Evolutionary conservation across 2,797 vertebrate species (phyloP).

Genomic region (Hemitrygon akajei): DNA sequence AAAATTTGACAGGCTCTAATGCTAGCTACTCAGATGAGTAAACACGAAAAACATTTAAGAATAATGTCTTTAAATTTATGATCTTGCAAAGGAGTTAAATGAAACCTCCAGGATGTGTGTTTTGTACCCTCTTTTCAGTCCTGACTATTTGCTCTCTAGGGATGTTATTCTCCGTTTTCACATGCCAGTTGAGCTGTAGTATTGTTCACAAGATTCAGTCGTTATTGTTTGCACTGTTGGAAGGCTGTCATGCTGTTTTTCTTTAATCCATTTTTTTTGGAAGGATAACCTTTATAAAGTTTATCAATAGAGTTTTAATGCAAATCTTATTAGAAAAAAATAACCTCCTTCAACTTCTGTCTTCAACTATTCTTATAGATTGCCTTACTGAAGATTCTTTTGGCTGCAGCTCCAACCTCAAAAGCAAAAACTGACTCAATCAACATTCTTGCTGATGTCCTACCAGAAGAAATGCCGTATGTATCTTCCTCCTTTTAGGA

Average conservation of each 20-base stretch:
- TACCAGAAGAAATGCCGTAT: slow-evolving; percentile 99
- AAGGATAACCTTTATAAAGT: neutral
- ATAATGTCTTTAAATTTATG: neutral
- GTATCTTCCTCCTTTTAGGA: slow-evolving; percentile 47
- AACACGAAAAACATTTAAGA: neutral
- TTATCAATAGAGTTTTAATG: no score
- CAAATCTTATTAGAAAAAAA: neutral
- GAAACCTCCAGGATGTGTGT: neutral
- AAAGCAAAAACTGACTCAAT: slow-evolving; percentile 99
- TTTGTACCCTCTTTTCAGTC: neutral
- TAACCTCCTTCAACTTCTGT: neutral
- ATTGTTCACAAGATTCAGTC: neutral
- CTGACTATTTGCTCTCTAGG: neutral
- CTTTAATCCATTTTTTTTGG: neutral
- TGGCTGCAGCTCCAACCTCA: slow-evolving; percentile 92
- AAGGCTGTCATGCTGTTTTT: no score
- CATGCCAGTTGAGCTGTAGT: neutral
- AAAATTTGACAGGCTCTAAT: neutral
- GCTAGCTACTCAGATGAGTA: neutral
- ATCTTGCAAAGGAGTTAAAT: neutral
- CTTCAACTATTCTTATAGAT: slow-evolving; percentile 59
- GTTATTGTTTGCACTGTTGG: neutral
- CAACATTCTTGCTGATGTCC: slow-evolving; percentile 91
- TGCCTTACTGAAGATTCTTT: slow-evolving; percentile 88
- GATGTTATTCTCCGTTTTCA: neutral